phyloP scores from a whole-genome alignment of 2,797 vertebrate species.

The Trichosurus vulpecula region DNA sequence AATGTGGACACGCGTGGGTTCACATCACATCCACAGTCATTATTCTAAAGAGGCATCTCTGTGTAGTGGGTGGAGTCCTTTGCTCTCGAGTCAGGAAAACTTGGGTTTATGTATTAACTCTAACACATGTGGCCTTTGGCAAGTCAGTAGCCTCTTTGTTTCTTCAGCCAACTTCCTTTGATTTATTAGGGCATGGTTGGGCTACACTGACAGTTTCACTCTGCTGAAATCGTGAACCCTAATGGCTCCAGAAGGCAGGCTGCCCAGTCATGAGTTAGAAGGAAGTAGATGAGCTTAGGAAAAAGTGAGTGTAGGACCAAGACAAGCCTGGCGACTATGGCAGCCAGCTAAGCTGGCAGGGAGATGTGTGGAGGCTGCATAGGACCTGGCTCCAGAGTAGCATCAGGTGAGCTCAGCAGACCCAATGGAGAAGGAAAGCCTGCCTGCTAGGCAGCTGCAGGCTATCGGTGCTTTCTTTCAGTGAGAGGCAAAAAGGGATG shows the following conservation, averaged over 20 bases:
- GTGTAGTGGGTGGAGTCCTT: neutral
- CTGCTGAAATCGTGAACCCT: neutral
- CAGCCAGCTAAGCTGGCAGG: neutral
- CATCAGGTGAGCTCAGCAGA: neutral
- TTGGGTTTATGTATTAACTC: neutral
- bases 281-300: neutral
- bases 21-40: neutral
- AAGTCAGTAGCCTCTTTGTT: neutral
- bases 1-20: neutral
- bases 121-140: neutral
- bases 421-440: neutral
- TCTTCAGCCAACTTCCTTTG: neutral
- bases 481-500: neutral
- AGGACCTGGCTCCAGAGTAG: neutral
- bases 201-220: neutral
- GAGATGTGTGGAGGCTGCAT: neutral
- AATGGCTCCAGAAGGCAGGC: neutral
- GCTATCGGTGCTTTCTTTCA: neutral
- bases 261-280: neutral
- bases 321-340: neutral
- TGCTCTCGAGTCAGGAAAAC: neutral
- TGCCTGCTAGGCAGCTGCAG: neutral
- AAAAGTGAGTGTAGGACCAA: neutral
- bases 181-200: neutral
- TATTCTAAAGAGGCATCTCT: neutral